phyloP scores from a whole-genome alignment of 2,797 vertebrate species.

The Phoeniculus purpureus region DNA sequence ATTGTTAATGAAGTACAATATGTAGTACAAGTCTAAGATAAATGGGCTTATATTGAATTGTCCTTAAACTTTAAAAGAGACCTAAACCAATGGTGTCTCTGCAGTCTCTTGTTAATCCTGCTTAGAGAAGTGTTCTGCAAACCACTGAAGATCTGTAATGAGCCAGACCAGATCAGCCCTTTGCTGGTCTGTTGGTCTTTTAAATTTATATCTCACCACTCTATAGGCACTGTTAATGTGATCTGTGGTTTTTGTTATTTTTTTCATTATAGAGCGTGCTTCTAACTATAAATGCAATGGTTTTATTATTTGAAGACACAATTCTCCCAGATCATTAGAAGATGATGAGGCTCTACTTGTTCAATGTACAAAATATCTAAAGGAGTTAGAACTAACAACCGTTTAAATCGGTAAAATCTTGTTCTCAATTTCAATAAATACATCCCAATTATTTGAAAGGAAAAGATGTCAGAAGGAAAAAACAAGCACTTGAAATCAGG shows the following conservation, averaged over 20 bases:
- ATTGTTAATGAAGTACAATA: constrained; percentile 37
- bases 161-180: constrained; percentile 1
- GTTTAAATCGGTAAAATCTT: not conserved
- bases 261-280: not conserved
- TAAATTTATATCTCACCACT: constrained; percentile 12
- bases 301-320: not conserved
- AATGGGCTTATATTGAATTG: not conserved
- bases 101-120: not conserved
- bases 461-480: not conserved
- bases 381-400: not conserved
- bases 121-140: not conserved
- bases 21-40: constrained; percentile 1
- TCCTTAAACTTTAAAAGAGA: not conserved
- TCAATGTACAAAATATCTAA: not conserved
- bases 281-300: not conserved
- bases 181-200: not conserved
- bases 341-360: not conserved
- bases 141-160: not conserved
- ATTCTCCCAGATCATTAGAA: not conserved
- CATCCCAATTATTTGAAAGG: not conserved
- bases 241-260: not conserved
- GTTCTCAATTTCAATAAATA: not conserved
- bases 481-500: not conserved
- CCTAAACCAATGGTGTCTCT: constrained; percentile 17
- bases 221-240: not conserved